Percentiles rank a stretch among this genome's conserved stretches.
Conservation (phyloP, 1,140 invertebrate species). For the Sitobion miscanthi region DNA sequence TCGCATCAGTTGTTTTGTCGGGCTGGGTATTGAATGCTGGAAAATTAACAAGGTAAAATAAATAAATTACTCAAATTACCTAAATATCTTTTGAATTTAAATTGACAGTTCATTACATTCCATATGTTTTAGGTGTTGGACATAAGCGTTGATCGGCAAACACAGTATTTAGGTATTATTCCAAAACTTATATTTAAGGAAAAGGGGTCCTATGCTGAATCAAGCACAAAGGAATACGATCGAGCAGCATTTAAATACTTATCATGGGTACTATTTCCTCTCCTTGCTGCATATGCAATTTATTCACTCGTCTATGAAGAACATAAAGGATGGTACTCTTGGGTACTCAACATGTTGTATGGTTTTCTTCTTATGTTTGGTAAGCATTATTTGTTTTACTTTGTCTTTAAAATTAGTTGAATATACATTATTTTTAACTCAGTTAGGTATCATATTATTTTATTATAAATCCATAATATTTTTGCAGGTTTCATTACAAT, state of each 20-base stretch:
- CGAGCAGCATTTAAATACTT: slow-evolving; percentile 95
- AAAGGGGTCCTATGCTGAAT: slow-evolving; percentile 96
- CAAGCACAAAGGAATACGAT: slow-evolving; percentile 94
- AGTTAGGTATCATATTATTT: neutral
- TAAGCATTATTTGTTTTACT: slow-evolving; percentile 60
- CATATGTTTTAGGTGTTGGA: slow-evolving; percentile 70
- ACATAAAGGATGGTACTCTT: slow-evolving; percentile 98
- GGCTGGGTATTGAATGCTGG: slow-evolving; percentile 98
- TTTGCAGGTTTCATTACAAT: slow-evolving; percentile 95
- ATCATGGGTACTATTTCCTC: slow-evolving; percentile 93
- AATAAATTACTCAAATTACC: neutral
- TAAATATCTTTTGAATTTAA: neutral
- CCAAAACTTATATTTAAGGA: slow-evolving; percentile 85
- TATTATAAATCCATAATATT: slow-evolving; percentile 23
- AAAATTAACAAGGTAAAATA: slow-evolving; percentile 92
- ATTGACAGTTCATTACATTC: neutral
- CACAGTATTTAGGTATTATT: slow-evolving; percentile 77
- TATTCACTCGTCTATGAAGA: slow-evolving; percentile 98
- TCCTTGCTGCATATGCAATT: slow-evolving; percentile 88
- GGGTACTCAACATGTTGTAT: slow-evolving; percentile 93
- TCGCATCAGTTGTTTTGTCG: slow-evolving; percentile 88
- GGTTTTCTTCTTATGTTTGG: slow-evolving; percentile 97
- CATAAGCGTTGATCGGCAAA: slow-evolving; percentile 79
- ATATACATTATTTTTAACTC: neutral
- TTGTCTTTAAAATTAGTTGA: neutral